Conservation (phyloP, 2,888 invertebrate species). For the Euplexia lucipara region DNA sequence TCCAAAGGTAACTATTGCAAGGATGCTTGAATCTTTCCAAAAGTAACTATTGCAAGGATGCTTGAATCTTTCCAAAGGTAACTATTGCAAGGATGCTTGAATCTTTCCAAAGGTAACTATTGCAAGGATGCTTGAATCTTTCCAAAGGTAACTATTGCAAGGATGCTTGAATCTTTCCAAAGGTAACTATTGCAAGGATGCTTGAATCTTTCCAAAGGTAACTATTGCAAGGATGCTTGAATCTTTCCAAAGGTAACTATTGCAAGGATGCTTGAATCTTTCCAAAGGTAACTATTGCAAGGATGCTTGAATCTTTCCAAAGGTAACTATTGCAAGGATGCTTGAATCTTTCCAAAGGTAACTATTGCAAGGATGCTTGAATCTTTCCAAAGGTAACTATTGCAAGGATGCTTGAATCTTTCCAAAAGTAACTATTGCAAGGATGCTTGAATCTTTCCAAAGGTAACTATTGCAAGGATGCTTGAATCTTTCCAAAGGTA, state of each 20-base stretch:
- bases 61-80: constrained; percentile 34
- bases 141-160: no score
- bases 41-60: constrained; percentile 20
- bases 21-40: constrained; percentile 28
- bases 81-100: constrained; percentile 27
- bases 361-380: constrained; percentile 27
- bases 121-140: constrained; percentile 29
- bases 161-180: constrained; percentile 28
- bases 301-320: constrained; percentile 28
- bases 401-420: constrained; percentile 29
- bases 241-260: no score
- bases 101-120: no score
- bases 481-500: constrained; percentile 34
- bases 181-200: constrained; percentile 20
- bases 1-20: no score
- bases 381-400: no score
- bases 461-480: constrained; percentile 20
- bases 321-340: constrained; percentile 20
- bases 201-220: constrained; percentile 34
- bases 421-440: no score
- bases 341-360: constrained; percentile 34
- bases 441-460: constrained; percentile 28
- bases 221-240: constrained; percentile 27
- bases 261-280: constrained; percentile 29
- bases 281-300: no score